These are phyloP conservation scores for Armadillidium nasatum DNA, from an alignment of 1,140 invertebrate species.

Conservation along the genomic window DNA sequence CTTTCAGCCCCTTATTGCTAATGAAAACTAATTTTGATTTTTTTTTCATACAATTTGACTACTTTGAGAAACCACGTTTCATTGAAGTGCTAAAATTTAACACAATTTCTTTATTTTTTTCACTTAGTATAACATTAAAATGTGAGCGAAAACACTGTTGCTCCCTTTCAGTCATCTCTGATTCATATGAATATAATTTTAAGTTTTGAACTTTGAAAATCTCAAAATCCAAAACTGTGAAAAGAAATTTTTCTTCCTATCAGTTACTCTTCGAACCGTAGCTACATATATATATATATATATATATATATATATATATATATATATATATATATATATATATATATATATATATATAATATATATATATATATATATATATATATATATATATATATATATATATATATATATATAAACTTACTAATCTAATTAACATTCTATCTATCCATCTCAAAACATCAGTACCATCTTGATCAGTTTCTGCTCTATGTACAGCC, in stretches of 20 bases:
- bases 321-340: conserved; percentile 25
- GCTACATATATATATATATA: background rate
- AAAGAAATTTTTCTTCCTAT: too few species aligned
- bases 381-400: conserved; percentile 21
- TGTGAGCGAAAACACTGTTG: background rate
- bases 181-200: too few species aligned
- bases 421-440: conserved; percentile 91
- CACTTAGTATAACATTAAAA: too few species aligned
- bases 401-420: background rate
- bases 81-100: too few species aligned
- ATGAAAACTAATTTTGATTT: too few species aligned
- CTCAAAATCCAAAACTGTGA: too few species aligned
- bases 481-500: conserved; percentile 92
- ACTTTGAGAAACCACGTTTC: too few species aligned
- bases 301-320: conserved; percentile 17
- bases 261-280: too few species aligned
- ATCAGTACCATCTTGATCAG: conserved; percentile 88
- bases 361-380: conserved; percentile 14
- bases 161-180: background rate
- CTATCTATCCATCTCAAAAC: conserved; percentile 97
- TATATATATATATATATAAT: conserved; percentile 44
- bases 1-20: too few species aligned
- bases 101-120: too few species aligned
- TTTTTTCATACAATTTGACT: too few species aligned
- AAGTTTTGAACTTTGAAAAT: too few species aligned